These are phyloP conservation scores for Parasteatoda lunata DNA, from an alignment of 2,888 invertebrate species.

Conservation along the genomic window DNA sequence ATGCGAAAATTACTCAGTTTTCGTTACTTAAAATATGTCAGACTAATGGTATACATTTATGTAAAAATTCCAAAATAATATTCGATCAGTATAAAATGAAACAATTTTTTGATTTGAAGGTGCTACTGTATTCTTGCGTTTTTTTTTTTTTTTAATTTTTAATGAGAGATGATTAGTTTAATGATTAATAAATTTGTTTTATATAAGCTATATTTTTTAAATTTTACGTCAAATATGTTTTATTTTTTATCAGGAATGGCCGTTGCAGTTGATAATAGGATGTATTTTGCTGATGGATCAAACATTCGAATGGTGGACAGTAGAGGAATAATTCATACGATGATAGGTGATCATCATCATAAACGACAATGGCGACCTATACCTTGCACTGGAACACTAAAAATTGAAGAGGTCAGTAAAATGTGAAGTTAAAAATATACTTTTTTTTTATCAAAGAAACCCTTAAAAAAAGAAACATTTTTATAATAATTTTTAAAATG, in stretches of 20 bases:
- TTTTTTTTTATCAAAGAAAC: no score
- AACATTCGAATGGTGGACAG: slow-evolving; percentile 94
- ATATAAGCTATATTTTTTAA: not conserved
- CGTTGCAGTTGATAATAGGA: slow-evolving; percentile 84
- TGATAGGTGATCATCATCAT: slow-evolving; percentile 75
- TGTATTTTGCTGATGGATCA: slow-evolving; percentile 97
- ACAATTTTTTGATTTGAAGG: no score
- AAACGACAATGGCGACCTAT: slow-evolving; percentile 81
- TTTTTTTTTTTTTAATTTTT: not conserved
- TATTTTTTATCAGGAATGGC: slow-evolving; percentile 80
- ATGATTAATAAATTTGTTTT: not conserved
- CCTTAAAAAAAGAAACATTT: not conserved
- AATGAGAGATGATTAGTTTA: not conserved
- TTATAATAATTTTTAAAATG: not conserved
- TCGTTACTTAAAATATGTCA: no score
- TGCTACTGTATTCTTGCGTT: not conserved
- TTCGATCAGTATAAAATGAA: no score
- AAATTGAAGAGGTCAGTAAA: slow-evolving; percentile 82
- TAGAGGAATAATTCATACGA: slow-evolving; percentile 91
- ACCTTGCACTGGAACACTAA: slow-evolving; percentile 87
- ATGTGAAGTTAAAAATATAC: no score
- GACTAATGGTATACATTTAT: no score
- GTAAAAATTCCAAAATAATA: no score
- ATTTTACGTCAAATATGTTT: no score
- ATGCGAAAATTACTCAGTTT: no score